These are phyloP conservation scores for Cataglyphis albicans DNA, from an alignment of 2,888 invertebrate species.

Conservation along the genomic window DNA sequence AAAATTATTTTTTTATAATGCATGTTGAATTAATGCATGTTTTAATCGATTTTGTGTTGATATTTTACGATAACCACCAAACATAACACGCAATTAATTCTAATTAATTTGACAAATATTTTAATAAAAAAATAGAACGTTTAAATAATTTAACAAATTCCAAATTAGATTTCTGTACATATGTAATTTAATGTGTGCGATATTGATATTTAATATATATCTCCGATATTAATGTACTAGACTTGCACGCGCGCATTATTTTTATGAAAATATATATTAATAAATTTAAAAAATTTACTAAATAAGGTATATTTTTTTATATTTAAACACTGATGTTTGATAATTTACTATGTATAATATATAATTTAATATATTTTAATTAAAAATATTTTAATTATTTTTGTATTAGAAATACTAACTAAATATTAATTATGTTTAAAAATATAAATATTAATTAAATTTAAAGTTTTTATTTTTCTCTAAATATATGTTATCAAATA, in stretches of 20 bases:
- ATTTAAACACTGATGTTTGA: background rate
- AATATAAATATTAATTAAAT: background rate
- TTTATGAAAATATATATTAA: background rate
- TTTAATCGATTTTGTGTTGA: background rate
- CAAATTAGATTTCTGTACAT: background rate
- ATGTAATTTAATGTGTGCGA: background rate
- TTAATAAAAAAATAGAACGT: background rate
- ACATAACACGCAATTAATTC: background rate
- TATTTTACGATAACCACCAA: background rate
- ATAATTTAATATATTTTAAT: background rate
- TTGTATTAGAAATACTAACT: background rate
- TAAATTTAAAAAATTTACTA: slow-evolving; percentile 9
- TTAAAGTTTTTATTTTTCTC: background rate
- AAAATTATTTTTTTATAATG: slow-evolving; percentile 9
- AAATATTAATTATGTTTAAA: background rate
- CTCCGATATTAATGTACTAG: background rate
- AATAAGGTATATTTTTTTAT: background rate
- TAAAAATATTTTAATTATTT: background rate
- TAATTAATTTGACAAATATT: slow-evolving; percentile 9
- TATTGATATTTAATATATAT: slow-evolving; percentile 13
- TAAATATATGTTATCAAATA: background rate
- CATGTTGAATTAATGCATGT: background rate
- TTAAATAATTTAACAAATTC: slow-evolving; percentile 17
- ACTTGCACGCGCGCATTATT: background rate
- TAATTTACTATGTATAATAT: background rate